Percentiles rank a stretch among this genome's conserved stretches.
Conservation (phyloP, 1,140 invertebrate species). For the Drosophila tropicalis region DNA sequence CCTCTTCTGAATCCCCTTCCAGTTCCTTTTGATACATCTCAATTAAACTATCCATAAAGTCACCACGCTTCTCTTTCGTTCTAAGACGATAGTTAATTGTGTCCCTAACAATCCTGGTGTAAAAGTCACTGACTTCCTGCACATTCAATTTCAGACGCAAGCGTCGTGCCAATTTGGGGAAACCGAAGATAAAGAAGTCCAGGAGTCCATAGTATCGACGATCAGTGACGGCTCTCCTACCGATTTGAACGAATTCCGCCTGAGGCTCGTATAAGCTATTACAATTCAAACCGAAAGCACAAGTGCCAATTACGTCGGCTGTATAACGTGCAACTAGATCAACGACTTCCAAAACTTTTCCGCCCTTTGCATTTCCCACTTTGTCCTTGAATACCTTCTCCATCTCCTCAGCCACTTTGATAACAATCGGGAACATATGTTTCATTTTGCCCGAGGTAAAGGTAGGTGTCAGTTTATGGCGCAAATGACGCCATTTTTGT, state of each 20-base stretch:
- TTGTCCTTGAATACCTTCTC: slow-evolving; percentile 61
- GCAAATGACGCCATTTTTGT: slow-evolving; percentile 84
- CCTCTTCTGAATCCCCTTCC: slow-evolving; percentile 51
- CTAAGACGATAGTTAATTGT: slow-evolving; percentile 84
- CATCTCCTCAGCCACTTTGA: slow-evolving; percentile 75
- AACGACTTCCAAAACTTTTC: slow-evolving; percentile 65
- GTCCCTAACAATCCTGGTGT: slow-evolving; percentile 83
- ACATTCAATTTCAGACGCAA: slow-evolving; percentile 58
- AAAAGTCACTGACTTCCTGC: slow-evolving; percentile 83
- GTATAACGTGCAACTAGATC: slow-evolving; percentile 82
- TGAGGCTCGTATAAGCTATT: slow-evolving; percentile 81
- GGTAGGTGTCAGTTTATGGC: slow-evolving; percentile 84
- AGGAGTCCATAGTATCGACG: slow-evolving; percentile 34
- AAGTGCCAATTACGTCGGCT: slow-evolving; percentile 83
- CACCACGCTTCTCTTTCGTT: slow-evolving; percentile 83
- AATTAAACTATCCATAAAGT: slow-evolving; percentile 85
- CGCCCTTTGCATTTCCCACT: background rate
- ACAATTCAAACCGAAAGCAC: slow-evolving; percentile 83
- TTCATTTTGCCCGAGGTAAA: slow-evolving; percentile 86
- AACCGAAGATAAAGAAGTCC: slow-evolving; percentile 59
- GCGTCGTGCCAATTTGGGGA: slow-evolving; percentile 47
- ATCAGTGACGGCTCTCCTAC: slow-evolving; percentile 64
- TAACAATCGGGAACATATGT: slow-evolving; percentile 83
- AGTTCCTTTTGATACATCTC: slow-evolving; percentile 82
- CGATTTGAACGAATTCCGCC: slow-evolving; percentile 84